These are phyloP conservation scores for Drosophila yooni DNA, from an alignment of 2,888 invertebrate genomes.

Conservation along the genomic window DNA sequence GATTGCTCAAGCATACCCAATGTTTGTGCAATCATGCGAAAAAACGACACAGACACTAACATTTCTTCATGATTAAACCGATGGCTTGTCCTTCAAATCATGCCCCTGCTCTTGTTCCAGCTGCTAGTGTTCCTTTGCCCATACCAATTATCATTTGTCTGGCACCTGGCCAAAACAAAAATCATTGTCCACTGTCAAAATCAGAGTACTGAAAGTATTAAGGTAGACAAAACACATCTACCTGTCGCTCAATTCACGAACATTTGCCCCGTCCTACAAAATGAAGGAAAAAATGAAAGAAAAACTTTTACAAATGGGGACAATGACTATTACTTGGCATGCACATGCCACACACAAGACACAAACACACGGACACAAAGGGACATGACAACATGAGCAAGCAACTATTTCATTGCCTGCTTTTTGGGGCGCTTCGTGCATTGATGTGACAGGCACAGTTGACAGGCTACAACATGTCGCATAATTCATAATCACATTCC, in stretches of 20 bases:
- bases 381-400: constrained; percentile 28
- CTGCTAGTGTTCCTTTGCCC: constrained; percentile 11
- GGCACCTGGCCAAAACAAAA: constrained; percentile 58
- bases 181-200: constrained; percentile 51
- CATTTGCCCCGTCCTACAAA: constrained; percentile 21
- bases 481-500: constrained; percentile 51
- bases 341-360: constrained; percentile 33
- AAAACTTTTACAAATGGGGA: constrained; percentile 34
- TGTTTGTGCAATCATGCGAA: constrained; percentile 51
- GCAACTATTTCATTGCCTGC: constrained; percentile 34
- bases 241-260: constrained; percentile 49
- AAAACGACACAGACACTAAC: constrained; percentile 37
- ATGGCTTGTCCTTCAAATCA: constrained; percentile 18
- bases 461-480: constrained; percentile 54
- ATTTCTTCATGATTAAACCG: constrained; percentile 57
- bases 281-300: neutral
- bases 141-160: constrained; percentile 58
- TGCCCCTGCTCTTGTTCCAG: neutral
- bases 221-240: constrained; percentile 54
- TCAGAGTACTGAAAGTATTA: constrained; percentile 58
- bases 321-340: constrained; percentile 50
- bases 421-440: constrained; percentile 41
- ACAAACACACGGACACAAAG: constrained; percentile 13
- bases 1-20: constrained; percentile 39
- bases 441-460: constrained; percentile 45